A percentile compares a stretch with the other conserved stretches of the same genome.
These are phyloP conservation scores for Hippopotamus amphibius DNA, from an alignment of 2,113 vertebrate species.

Conservation along the genomic window DNA sequence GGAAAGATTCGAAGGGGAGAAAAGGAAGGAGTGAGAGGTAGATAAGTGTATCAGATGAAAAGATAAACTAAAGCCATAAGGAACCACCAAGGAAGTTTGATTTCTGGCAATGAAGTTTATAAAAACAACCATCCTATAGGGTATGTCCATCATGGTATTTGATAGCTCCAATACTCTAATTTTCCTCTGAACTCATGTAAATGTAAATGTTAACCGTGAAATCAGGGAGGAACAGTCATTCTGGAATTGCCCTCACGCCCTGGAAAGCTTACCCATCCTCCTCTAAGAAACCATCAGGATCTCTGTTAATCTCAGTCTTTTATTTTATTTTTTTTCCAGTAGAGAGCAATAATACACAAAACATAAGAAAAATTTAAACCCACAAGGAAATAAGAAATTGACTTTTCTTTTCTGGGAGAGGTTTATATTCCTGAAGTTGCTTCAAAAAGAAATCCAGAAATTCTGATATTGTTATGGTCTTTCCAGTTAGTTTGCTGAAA, in stretches of 20 bases:
- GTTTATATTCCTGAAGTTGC: background rate
- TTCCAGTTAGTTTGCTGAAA: background rate
- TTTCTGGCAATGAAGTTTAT: background rate
- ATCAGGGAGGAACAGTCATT: rapidly evolving
- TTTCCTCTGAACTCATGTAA: background rate
- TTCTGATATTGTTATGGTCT: background rate
- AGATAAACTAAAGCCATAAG: background rate
- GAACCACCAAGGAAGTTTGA: background rate
- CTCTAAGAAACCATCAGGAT: background rate
- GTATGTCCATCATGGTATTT: background rate
- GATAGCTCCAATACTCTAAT: background rate
- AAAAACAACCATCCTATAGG: background rate
- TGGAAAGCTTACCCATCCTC: background rate
- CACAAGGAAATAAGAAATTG: background rate
- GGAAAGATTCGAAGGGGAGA: background rate
- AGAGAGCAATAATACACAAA: background rate
- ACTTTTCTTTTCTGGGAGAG: background rate
- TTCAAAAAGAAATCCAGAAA: background rate
- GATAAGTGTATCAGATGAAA: background rate
- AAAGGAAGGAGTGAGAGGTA: background rate
- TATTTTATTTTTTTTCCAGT: background rate
- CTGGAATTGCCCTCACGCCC: no score
- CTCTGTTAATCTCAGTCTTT: background rate
- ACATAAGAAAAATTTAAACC: background rate
- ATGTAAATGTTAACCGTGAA: background rate